Base-by-base conservation (phyloP, 1,140 invertebrate genomes). In the Drusus annulatus region DNA sequence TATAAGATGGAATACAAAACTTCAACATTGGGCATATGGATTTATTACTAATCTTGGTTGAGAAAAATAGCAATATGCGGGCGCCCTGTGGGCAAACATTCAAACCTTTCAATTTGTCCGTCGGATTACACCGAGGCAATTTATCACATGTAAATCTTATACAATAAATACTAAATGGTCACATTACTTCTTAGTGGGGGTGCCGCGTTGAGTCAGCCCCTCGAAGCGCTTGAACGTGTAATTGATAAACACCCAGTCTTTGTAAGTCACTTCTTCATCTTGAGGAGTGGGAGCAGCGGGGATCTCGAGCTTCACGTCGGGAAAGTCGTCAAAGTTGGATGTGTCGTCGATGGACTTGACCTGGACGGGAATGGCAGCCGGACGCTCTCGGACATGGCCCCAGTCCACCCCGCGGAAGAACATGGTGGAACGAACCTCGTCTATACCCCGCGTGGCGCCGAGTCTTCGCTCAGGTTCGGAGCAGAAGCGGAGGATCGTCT, bases 251-350 rank as follows among this genome's bases (percentile, higher is more conserved):
- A 99, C 98, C 98, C 97, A 99, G 90, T 99, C 98, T 90, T 99
- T 99, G 89, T 96, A 95, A 81, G 94, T 94, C 79, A 95, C 93
- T 87, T 96, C 95, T 69, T 95, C 95, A 85, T 96, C 95, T 87
- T 95, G 94, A 56, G 94, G 92, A 86, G 94, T 91, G 23, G 96
- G 95, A 71, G 95, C 95, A 79, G 95, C 93, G 84, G 96, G 97
- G 92, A 99, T 99, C 92, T 98, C 97, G 69, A 99, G 92, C 90
- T 99, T 98, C 83, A 99, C 98, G 89, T 99, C 97, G 13, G 98
- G 98, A 91, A 99, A 99, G 84, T 99, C 98, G 91, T 99, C 99
- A 90, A 99, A 99, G 90, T 99, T 99, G 80, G 98, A 99, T 56
- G 99, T 99, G 89, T 99, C 99, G 87, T 98, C 96, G 83, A 98